Conservation (phyloP, 2,113 vertebrate species). For the Neoarius graeffei region DNA sequence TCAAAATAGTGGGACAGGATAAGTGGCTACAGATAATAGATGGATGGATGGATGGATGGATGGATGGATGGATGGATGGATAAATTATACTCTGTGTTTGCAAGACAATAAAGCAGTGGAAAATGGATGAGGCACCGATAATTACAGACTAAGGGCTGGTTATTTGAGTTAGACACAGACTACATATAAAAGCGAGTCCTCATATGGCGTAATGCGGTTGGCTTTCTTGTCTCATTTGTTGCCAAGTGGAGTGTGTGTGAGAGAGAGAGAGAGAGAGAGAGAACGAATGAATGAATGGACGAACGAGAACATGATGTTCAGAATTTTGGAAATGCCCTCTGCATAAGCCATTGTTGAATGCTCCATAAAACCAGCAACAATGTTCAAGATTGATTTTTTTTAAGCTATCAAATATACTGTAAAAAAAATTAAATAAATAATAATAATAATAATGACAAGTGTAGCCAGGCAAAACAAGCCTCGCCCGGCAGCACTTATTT, state of each 20-base stretch:
- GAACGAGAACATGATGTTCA: too few species aligned
- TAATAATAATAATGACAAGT: too few species aligned
- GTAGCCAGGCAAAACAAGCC: too few species aligned
- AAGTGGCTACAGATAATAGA: too few species aligned
- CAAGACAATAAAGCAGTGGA: slow-evolving; percentile 71
- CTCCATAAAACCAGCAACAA: too few species aligned
- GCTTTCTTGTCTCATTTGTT: not conserved
- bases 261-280: not conserved
- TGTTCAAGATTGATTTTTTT: too few species aligned
- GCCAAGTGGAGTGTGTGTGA: not conserved
- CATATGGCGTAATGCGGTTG: not conserved
- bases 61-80: not conserved
- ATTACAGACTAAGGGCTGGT: slow-evolving; percentile 58
- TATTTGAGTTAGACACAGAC: not conserved
- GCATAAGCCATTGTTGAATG: too few species aligned
- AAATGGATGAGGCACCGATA: slow-evolving; percentile 65
- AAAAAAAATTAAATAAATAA: too few species aligned
- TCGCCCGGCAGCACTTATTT: too few species aligned
- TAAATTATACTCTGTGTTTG: slow-evolving; percentile 64
- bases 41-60: slow-evolving; percentile 8
- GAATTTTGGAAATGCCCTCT: too few species aligned
- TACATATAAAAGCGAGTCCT: not conserved
- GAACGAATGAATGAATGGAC: too few species aligned
- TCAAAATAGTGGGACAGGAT: slow-evolving; percentile 49
- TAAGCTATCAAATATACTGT: too few species aligned